Conservation (phyloP, 2,113 vertebrate species). For the Pluvianellus socialis region DNA sequence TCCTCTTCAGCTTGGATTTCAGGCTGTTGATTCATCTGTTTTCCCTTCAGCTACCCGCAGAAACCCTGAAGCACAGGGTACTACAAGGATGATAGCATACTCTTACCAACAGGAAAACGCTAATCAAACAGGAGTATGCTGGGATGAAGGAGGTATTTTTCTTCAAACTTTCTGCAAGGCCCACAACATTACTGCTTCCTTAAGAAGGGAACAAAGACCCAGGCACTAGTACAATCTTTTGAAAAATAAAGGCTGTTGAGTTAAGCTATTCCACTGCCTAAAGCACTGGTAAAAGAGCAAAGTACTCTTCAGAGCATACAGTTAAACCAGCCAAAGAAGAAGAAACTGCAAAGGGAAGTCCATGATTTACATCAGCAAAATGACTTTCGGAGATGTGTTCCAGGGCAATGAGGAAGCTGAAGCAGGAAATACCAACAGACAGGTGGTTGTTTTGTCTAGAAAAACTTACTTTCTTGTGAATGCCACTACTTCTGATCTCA, state of each 20-base stretch:
- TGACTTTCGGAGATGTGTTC: background rate
- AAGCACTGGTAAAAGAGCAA: background rate
- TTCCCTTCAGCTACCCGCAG: background rate
- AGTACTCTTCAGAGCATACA: background rate
- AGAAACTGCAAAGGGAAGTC: background rate
- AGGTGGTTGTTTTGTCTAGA: background rate
- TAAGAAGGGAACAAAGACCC: background rate
- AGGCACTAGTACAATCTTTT: background rate
- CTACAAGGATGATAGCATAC: background rate
- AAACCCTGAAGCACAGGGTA: background rate
- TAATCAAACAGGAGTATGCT: background rate
- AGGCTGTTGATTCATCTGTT: background rate
- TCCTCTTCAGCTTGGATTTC: background rate
- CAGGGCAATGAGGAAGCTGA: background rate
- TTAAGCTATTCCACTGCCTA: background rate
- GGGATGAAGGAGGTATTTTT: background rate
- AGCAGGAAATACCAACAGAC: background rate
- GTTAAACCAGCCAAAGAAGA: background rate
- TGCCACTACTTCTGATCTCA: background rate
- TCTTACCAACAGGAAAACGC: background rate
- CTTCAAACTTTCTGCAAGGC: background rate
- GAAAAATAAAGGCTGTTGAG: background rate
- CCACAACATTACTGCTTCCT: background rate
- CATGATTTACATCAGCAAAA: background rate
- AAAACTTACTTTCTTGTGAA: background rate